Base-by-base conservation (phyloP, 2,888 invertebrate genomes). In the Pyrrhia umbra region DNA sequence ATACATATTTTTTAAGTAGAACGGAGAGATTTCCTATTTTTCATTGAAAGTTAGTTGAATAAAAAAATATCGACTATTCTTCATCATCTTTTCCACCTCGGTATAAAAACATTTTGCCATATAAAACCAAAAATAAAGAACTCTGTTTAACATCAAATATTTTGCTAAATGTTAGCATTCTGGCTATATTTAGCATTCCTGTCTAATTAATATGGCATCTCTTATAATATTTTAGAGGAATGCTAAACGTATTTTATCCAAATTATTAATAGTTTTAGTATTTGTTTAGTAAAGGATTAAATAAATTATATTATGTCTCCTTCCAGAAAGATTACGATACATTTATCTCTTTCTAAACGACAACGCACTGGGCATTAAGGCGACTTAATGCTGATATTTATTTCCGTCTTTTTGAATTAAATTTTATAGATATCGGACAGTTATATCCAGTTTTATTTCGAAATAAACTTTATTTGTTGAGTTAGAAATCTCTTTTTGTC, bases 261-360 rank as follows among this genome's bases (percentile, higher is more conserved):
- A 51, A 46, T 58, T 15, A 62, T 66, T 75, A 47, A 59, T 2
- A 45, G 34, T 34, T 25, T 16, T 64, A 72, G 63, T 55, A 30
- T 64, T 63, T 73, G 64, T 72, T 59, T 61, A 73, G 61, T 57
- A 54, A 51, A 51, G 54, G 62, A 61, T 76, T 76, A 75, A 21
- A 65, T 70, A 65, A 56, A 73, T 73, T 70, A 52, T 66, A 68
- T 56, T 51, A 47, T 60, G 57, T 51, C 51, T 46, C 40, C 59
- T 54, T 74, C 55, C 23, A 43, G 18, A 50, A 25, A 68, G 63
- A 71, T 76, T 71, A 71, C 57, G 64, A 71, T 65, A 67, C 60
- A 74, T 74, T 73, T 66, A 74, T 71, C 13, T 68, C 54, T 51
- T 68, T 71, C 59, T 46, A 60, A 74, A 78, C 49, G 74, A 76